These are phyloP conservation scores for Meiosimyza platycephala DNA, from an alignment of 2,888 invertebrate genomes.

Conservation along the genomic window DNA sequence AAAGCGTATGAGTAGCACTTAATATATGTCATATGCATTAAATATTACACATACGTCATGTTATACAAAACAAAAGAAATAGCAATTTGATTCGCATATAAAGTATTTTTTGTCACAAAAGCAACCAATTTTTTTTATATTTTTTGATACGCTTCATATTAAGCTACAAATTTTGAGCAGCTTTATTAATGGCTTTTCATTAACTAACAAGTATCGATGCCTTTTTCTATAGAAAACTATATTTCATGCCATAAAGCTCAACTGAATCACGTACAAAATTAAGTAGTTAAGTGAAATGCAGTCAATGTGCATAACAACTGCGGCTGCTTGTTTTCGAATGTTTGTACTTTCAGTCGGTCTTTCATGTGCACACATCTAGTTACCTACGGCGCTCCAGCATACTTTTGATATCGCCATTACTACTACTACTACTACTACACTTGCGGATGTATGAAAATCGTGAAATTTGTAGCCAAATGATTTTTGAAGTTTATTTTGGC, in stretches of 20 bases:
- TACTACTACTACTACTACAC: neutral
- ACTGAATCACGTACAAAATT: constrained; percentile 42
- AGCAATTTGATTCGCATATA: too few relatives aligned
- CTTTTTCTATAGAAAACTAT: neutral
- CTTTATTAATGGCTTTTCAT: too few relatives aligned
- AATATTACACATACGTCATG: too few relatives aligned
- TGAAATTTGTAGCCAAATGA: constrained; percentile 23
- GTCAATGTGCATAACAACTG: constrained; percentile 5
- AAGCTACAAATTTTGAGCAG: too few relatives aligned
- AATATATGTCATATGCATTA: too few relatives aligned
- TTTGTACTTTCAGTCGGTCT: constrained; percentile 3
- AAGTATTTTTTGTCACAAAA: too few relatives aligned
- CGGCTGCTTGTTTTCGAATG: constrained; percentile 20
- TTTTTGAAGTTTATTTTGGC: constrained; percentile 26
- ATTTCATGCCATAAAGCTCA: neutral
- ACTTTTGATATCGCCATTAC: constrained; percentile 9
- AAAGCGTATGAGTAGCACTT: too few relatives aligned
- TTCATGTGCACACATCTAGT: neutral
- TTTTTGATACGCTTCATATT: too few relatives aligned
- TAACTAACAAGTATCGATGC: too few relatives aligned
- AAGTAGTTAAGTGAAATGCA: constrained; percentile 34
- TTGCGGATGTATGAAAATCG: constrained; percentile 22
- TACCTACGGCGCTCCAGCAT: neutral
- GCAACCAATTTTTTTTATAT: too few relatives aligned
- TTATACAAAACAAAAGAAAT: too few relatives aligned